Conservation (phyloP, 2,113 vertebrate species). For the Perognathus longimembris region DNA sequence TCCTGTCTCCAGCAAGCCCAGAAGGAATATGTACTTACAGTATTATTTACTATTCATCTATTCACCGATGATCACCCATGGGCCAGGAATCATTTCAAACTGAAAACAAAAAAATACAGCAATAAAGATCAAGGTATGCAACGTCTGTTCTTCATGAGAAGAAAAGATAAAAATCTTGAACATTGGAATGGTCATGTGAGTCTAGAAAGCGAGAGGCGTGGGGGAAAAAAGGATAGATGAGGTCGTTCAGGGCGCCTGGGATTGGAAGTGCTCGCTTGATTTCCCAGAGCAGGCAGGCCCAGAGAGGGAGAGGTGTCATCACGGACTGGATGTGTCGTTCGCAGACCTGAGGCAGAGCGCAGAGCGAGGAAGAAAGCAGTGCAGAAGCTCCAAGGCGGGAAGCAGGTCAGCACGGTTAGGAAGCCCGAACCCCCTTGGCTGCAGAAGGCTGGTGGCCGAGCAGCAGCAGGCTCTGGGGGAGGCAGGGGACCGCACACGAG, state of each 20-base stretch:
- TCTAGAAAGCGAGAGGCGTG: background rate
- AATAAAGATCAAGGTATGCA: background rate
- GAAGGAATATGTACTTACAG: background rate
- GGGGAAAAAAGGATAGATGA: background rate
- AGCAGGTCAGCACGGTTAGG: background rate
- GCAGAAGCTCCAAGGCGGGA: too few relatives aligned
- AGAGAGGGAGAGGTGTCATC: accelerated
- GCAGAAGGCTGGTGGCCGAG: background rate
- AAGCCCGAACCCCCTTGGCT: background rate
- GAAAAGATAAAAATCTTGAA: background rate
- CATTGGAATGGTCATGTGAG: background rate
- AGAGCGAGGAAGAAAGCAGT: background rate
- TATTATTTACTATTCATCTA: background rate
- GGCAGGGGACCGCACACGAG: background rate
- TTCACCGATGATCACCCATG: background rate
- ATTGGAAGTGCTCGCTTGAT: too few relatives aligned
- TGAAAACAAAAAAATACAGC: background rate
- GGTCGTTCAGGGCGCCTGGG: accelerated
- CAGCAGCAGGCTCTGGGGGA: background rate
- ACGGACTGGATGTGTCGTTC: accelerated
- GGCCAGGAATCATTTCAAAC: background rate
- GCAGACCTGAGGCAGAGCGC: background rate
- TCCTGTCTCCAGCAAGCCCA: background rate
- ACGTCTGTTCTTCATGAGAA: background rate
- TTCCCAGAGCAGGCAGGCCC: too few relatives aligned